Evolutionary conservation across 2,888 invertebrate species (phyloP).

Genomic region (Volucella inflata): DNA sequence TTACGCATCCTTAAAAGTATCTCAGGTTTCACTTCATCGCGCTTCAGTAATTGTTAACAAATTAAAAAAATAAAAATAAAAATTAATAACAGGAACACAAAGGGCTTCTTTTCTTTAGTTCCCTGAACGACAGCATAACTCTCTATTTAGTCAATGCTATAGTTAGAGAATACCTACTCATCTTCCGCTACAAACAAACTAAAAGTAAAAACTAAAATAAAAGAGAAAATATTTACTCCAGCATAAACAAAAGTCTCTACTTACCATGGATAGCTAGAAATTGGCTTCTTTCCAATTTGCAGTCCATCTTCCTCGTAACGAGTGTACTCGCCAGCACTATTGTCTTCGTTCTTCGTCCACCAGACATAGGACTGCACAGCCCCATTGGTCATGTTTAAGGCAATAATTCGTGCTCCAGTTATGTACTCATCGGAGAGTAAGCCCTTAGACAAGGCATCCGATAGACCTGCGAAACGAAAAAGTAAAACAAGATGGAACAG

Average conservation of each 20-base stretch:
- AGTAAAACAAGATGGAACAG: conserved; percentile 34
- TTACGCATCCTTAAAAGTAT: no score
- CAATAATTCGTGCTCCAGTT: conserved; percentile 86
- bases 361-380: conserved; percentile 86
- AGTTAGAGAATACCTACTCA: neutral
- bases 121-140: conserved; percentile 14
- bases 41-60: neutral
- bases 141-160: neutral
- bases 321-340: conserved; percentile 82
- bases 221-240: neutral
- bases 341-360: conserved; percentile 85
- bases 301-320: conserved; percentile 85
- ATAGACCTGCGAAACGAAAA: conserved; percentile 85
- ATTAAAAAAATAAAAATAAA: conserved; percentile 28
- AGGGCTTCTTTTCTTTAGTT: conserved; percentile 11
- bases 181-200: neutral
- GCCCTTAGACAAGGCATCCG: conserved; percentile 90
- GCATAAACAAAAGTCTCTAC: conserved; percentile 57
- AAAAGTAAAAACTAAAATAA: neutral
- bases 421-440: conserved; percentile 87
- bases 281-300: conserved; percentile 87
- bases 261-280: conserved; percentile 89
- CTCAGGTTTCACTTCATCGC: neutral
- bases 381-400: conserved; percentile 87
- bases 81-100: conserved; percentile 26